Evolutionary conservation across 35 echinoderm and acorn worm genomes (phyloP).

Genomic region (Anneissia japonica): DNA sequence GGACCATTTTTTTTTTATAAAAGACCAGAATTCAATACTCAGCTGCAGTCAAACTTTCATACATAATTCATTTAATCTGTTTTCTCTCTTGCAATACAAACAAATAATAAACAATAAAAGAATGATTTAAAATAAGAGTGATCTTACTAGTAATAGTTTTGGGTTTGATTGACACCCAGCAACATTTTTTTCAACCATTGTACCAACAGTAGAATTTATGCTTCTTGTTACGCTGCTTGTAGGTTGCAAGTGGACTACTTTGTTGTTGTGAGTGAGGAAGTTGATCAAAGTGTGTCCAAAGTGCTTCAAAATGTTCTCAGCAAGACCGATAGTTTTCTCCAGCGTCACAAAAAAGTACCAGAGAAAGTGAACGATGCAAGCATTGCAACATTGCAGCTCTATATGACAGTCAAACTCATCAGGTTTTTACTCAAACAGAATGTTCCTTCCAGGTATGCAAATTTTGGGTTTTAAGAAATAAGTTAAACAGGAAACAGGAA

Average conservation of each 20-base stretch:
- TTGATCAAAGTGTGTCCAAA: conserved; percentile 51
- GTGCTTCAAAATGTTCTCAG: conserved; percentile 62
- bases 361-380: conserved; percentile 86
- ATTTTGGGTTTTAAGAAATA: neutral
- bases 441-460: conserved; percentile 49
- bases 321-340: conserved; percentile 65
- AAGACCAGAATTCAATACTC: too few species aligned
- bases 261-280: conserved; percentile 37
- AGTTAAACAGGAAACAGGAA: neutral
- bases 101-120: too few species aligned
- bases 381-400: conserved; percentile 71
- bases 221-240: too few species aligned
- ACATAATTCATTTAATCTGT: too few species aligned
- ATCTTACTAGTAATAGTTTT: too few species aligned
- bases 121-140: too few species aligned
- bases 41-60: too few species aligned
- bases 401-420: conserved; percentile 84
- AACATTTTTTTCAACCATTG: too few species aligned
- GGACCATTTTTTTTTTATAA: too few species aligned
- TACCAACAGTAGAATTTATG: too few species aligned
- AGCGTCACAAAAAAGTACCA: conserved; percentile 64
- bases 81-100: too few species aligned
- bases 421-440: conserved; percentile 46
- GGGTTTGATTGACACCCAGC: too few species aligned
- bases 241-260: conserved; percentile 83